Conservation (phyloP, 2,797 vertebrate species). For the Aulostomus chinensis region DNA sequence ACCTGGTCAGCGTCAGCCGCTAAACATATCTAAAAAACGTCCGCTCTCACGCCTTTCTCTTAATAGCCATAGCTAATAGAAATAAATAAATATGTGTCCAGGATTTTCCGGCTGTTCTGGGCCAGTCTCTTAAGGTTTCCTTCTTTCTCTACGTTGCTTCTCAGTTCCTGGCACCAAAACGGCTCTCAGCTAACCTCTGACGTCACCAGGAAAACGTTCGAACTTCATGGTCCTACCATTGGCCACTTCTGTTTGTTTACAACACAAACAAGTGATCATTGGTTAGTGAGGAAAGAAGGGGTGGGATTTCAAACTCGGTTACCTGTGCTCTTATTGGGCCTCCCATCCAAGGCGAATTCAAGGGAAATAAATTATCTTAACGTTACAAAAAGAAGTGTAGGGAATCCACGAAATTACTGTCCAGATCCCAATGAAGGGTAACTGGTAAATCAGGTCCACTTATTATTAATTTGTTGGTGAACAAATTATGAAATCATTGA, state of each 20-base stretch:
- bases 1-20: not conserved
- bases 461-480: too few relatives aligned
- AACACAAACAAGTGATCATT: slow-evolving; percentile 27
- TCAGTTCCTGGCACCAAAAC: slow-evolving; percentile 37
- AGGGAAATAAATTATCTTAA: too few relatives aligned
- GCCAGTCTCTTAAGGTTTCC: slow-evolving; percentile 10
- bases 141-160: slow-evolving; percentile 24
- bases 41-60: not conserved
- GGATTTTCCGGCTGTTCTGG: not conserved
- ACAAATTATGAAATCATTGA: too few relatives aligned
- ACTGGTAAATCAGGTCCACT: too few relatives aligned
- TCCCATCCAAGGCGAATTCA: too few relatives aligned
- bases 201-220: slow-evolving; percentile 55
- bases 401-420: too few relatives aligned
- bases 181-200: slow-evolving; percentile 22
- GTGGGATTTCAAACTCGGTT: slow-evolving; percentile 23
- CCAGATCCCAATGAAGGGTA: too few relatives aligned
- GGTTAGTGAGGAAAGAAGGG: slow-evolving; percentile 19
- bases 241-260: slow-evolving; percentile 62
- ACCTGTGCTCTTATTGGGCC: slow-evolving; percentile 20
- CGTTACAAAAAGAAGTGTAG: too few relatives aligned
- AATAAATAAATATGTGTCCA: not conserved
- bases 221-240: slow-evolving; percentile 38
- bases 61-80: slow-evolving; percentile 7
- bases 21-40: not conserved